Base-by-base conservation (phyloP, 1,140 invertebrate species). In the Drusus annulatus region DNA sequence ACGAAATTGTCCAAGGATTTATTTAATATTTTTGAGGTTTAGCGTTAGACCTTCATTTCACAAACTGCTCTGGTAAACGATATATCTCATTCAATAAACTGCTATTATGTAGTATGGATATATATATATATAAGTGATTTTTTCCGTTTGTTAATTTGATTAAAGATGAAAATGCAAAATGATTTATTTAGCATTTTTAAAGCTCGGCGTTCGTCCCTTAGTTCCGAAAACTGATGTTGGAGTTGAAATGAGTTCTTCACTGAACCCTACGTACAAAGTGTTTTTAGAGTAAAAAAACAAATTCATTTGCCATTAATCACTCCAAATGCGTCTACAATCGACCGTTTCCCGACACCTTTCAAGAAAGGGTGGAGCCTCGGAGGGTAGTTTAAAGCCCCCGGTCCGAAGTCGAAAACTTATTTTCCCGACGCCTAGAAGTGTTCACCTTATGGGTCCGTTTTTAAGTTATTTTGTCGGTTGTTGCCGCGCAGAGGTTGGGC, bases 401-500 rank as follows among this genome's bases (percentile, higher is more conserved):
- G 74, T 60, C 74, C 56, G 31, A 76, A 76, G 74, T 31, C 74
- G 25, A 62, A 76, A 82, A 82, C 78, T 82, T 82, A 82, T 80
- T 82, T 80, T 74, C 78, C 79, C 63, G 68, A 75, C 71, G 80
- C 73, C 75, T 69, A 71, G 76, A 82, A 82, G 78, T 79, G 77
- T 79, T 78, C 78, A 74, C 81, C 81, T 82, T 82, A 82, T 82
- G 81, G 52, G 52, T 74, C 73, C 79, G 73, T 82, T 76, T 82
- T 79, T 79, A 82, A 82, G 77, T 82, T 82, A 82, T 79, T 82
- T 82, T 71, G 81, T 82, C 78, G 81, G 77, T 82, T 82, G 76
- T 68, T 79, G 78, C 76, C 74, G 69, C 77, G 56, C 65, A 51
- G 78, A 73, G 63, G 79, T 52, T 63, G 25, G 60, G 60, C 76